phyloP scores from a whole-genome alignment of 2,797 vertebrate genomes.

The Nasua narica region DNA sequence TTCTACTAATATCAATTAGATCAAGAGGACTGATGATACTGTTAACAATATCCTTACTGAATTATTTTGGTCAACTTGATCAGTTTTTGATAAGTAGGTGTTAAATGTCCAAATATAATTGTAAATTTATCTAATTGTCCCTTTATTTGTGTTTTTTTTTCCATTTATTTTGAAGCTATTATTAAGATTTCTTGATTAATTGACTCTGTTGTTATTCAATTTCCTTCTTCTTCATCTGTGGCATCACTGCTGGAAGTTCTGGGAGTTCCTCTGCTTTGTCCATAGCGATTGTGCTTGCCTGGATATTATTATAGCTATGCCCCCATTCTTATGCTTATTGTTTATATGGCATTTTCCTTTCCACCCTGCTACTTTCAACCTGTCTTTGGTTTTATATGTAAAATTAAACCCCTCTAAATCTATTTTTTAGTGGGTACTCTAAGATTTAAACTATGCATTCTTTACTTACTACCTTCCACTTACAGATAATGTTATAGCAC shows the following conservation, averaged over 20 bases:
- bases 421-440: neutral
- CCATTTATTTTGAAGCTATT: neutral
- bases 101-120: neutral
- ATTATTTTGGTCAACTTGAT: neutral
- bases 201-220: neutral
- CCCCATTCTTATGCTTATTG: neutral
- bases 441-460: neutral
- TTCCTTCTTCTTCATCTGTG: neutral
- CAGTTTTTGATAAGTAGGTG: neutral
- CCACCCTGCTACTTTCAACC: neutral
- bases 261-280: neutral
- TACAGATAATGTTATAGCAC: neutral
- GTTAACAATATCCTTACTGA: neutral
- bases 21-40: neutral
- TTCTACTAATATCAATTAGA: neutral
- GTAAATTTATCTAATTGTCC: neutral
- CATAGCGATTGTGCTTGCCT: neutral
- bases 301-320: neutral
- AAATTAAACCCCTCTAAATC: neutral
- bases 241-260: neutral
- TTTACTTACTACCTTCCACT: neutral
- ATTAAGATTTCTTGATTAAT: neutral
- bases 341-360: neutral
- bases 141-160: neutral
- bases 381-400: neutral